phyloP scores from a whole-genome alignment of 2,113 vertebrate species.

The Psophia crepitans region DNA sequence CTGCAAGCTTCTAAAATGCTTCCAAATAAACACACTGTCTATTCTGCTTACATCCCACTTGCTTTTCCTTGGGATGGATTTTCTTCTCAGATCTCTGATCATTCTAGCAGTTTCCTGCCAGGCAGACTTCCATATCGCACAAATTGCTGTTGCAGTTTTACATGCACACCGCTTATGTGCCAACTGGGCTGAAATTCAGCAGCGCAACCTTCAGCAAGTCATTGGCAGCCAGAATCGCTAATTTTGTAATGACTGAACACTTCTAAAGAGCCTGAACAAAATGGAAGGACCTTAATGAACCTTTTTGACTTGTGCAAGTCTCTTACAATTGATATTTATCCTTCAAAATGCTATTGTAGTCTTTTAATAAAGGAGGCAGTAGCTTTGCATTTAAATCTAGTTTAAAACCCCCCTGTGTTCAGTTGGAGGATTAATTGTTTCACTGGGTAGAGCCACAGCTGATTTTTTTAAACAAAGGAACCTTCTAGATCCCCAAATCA shows the following conservation, averaged over 20 bases:
- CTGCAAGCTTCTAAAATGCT: neutral
- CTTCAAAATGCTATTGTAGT: conserved; percentile 12
- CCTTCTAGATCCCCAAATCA: neutral
- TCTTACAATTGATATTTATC: conserved; percentile 53
- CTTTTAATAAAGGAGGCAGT: conserved; percentile 8
- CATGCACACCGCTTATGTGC: neutral
- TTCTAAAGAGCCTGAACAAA: conserved; percentile 53
- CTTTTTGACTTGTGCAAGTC: conserved; percentile 45
- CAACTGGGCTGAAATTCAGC: conserved; percentile 65
- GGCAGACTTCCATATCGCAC: neutral
- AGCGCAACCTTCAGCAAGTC: conserved; percentile 59
- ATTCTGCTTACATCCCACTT: neutral
- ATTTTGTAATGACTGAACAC: conserved; percentile 58
- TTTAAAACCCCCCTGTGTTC: neutral
- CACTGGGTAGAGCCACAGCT: neutral
- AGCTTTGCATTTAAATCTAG: neutral
- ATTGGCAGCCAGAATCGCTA: conserved; percentile 63
- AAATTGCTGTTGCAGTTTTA: neutral
- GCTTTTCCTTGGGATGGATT: neutral
- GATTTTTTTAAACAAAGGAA: neutral
- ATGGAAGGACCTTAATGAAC: conserved; percentile 59
- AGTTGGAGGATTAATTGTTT: conserved; percentile 13
- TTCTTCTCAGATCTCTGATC: neutral
- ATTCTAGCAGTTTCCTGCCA: neutral
- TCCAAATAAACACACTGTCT: neutral